Percentiles rank a stretch among this genome's conserved stretches.
These are phyloP conservation scores for Mus spretus DNA, from an alignment of 2,797 vertebrate species.

Conservation along the genomic window DNA sequence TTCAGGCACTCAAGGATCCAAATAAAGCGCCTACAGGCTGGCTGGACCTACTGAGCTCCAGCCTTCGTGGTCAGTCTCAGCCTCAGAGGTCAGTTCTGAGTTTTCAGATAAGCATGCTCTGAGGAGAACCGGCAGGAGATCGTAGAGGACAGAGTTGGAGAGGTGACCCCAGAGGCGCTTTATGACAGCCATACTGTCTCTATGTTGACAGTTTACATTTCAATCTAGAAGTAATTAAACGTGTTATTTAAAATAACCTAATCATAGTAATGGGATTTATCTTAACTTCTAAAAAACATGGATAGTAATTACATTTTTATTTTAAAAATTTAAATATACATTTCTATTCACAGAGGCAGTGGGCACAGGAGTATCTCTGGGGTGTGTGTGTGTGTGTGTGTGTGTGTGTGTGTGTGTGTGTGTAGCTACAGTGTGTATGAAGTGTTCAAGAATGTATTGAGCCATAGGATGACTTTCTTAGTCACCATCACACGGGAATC, in stretches of 20 bases:
- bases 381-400: background rate
- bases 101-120: background rate
- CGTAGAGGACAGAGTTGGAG: slow-evolving; percentile 4
- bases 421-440: slow-evolving; percentile 23
- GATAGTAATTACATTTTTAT: background rate
- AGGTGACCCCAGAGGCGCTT: background rate
- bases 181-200: background rate
- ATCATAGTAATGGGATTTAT: background rate
- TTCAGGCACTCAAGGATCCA: background rate
- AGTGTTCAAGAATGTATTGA: slow-evolving; percentile 40
- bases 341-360: background rate
- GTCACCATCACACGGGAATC: background rate
- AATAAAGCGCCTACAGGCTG: background rate
- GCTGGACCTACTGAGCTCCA: background rate
- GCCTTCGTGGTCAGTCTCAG: background rate
- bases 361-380: background rate
- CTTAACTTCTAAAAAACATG: slow-evolving; percentile 34
- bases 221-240: background rate
- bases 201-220: background rate
- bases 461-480: background rate
- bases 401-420: background rate
- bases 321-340: slow-evolving; percentile 10
- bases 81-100: background rate
- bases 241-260: slow-evolving; percentile 18
- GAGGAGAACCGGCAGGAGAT: background rate